Evolutionary conservation across 2,113 vertebrate genomes (phyloP), one percentile per base, ranked within the genome.

Genomic region (Nematolebias whitei): DNA sequence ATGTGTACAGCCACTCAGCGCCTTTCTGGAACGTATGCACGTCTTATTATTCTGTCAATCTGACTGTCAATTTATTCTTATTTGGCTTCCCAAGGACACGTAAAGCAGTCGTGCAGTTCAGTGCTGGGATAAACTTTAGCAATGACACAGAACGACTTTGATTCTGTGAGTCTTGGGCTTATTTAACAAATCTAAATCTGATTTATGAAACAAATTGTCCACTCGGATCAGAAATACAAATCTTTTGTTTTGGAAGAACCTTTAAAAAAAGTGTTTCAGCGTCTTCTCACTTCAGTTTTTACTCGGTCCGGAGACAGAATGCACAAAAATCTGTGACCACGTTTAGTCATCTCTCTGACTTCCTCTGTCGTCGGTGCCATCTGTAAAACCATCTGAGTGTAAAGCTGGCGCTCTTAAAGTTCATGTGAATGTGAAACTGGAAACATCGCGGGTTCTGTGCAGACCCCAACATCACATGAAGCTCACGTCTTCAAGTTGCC

Each of bases 81-180:
- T 20, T 2, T 19, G 12, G 2, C 2, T 51, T 18, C 1, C 14
- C 2, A 15, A 10, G 20, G 20, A 44, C 19, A 23, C 0, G 14
- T 11, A 56, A 7, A 11, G 11, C 8, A 26, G 23, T 14, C 20
- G 4, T 22, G 13, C 23, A 47, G 1, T 26, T n/a, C 5, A 35
- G 9, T 38, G 14, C 1, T 59, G 2, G 23, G 12, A 11, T 41
- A 23, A 16, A 23, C 19, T 3, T 22, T 5, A 12, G 12, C 41
- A 56, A 15, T 4, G 5, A n/a, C 12, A 18, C 18, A 4, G 12
- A 14, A 24, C 3, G 13, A 15, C 20, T 38, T 43, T 22, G 15
- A 26, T 11, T 48, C 10, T 22, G 29, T 65, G 15, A 76, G 63
- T 79, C 76, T 71, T 82, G 40, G 48, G 55, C 61, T 83, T 32